phyloP scores from a whole-genome alignment of 2,113 vertebrate genomes.

The Notarius quadriscutis region DNA sequence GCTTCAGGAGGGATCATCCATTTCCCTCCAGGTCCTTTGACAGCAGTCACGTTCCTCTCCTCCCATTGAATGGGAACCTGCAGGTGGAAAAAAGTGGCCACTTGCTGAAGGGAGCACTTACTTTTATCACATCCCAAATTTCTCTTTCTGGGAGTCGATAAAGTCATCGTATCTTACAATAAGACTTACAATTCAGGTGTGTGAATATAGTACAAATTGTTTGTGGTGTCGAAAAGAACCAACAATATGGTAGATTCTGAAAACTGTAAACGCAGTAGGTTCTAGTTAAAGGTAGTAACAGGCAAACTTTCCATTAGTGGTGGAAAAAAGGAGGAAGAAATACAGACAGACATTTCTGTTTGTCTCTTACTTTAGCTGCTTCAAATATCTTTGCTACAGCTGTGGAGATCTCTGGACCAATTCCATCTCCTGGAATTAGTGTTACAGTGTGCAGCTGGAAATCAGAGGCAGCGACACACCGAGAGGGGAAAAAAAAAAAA shows the following conservation, averaged over 20 bases:
- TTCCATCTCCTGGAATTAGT: constrained; percentile 96
- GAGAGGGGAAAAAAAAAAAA: not conserved
- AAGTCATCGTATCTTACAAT: not conserved
- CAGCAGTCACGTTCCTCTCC: constrained; percentile 87
- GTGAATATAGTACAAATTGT: too few species aligned
- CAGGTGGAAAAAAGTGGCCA: constrained; percentile 9
- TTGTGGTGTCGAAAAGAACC: not conserved
- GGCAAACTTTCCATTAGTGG: not conserved
- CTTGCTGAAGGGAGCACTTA: not conserved
- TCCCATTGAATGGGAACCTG: constrained; percentile 92
- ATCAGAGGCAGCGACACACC: constrained; percentile 4
- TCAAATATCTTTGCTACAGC: constrained; percentile 94
- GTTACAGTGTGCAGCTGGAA: constrained; percentile 87
- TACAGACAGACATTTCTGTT: not conserved
- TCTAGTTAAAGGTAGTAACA: not conserved
- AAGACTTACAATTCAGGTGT: not conserved
- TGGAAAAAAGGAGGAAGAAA: not conserved
- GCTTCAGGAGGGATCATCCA: constrained; percentile 96
- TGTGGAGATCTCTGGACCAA: constrained; percentile 91
- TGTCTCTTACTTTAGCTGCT: constrained; percentile 81
- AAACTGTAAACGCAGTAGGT: not conserved
- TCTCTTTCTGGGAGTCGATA: too few species aligned
- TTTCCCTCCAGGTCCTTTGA: constrained; percentile 86
- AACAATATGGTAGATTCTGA: not conserved
- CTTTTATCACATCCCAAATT: not conserved